phyloP scores from a whole-genome alignment of 2,797 vertebrate species.

The Amblyraja radiata region DNA sequence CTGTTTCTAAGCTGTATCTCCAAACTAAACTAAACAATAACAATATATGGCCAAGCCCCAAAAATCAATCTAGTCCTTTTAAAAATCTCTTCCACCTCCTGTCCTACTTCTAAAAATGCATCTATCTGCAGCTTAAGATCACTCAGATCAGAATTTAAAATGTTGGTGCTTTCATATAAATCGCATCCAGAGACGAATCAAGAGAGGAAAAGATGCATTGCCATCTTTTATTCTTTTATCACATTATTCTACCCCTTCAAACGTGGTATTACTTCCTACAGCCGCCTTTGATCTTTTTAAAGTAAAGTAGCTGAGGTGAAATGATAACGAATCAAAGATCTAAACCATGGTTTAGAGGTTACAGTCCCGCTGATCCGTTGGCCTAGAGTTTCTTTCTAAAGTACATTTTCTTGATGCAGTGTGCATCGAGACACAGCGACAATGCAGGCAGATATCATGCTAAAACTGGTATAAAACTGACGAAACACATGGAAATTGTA shows the following conservation, averaged over 20 bases:
- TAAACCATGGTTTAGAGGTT: too few species aligned
- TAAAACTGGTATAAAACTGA: not conserved
- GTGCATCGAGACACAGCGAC: not conserved
- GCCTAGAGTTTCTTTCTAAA: not conserved
- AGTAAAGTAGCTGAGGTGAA: not conserved
- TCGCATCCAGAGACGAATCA: not conserved
- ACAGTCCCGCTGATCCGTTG: not conserved
- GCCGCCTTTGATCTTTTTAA: not conserved
- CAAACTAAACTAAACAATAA: too few species aligned
- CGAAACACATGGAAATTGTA: not conserved
- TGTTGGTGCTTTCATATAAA: not conserved
- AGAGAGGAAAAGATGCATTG: not conserved
- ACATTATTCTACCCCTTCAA: not conserved
- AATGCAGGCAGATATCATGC: not conserved
- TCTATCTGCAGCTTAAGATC: not conserved
- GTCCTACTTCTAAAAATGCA: not conserved
- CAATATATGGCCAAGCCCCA: not conserved
- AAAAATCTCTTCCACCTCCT: not conserved
- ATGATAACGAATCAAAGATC: not conserved
- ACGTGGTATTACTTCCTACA: not conserved
- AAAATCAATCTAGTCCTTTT: not conserved
- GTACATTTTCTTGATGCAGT: not conserved
- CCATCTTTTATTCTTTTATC: not conserved
- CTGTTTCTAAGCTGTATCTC: too few species aligned
- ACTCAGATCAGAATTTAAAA: not conserved